phyloP scores from a whole-genome alignment of 2,888 invertebrate genomes.

The Zygothrica quintamaculata region DNA sequence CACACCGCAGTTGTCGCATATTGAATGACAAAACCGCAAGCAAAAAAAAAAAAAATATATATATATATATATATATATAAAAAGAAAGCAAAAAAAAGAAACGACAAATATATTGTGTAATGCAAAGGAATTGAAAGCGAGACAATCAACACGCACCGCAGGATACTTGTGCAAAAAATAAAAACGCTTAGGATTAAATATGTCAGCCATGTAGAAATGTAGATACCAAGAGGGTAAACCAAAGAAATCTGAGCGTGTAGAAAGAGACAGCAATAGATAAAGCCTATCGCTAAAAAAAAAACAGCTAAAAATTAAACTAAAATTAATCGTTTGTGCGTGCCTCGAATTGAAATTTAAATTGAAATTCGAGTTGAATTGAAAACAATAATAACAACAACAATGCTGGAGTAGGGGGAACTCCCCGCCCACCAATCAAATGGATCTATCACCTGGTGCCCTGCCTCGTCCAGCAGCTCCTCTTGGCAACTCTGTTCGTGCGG shows the following conservation, averaged over 20 bases:
- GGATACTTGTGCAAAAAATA: slow-evolving; percentile 61
- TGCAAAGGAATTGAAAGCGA: slow-evolving; percentile 47
- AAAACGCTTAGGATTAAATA: slow-evolving; percentile 50
- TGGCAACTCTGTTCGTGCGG: slow-evolving; percentile 1
- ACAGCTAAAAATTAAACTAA: slow-evolving; percentile 38
- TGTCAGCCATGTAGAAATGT: slow-evolving; percentile 18
- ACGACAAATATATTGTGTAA: slow-evolving; percentile 18
- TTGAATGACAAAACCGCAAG: slow-evolving; percentile 66
- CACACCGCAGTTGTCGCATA: slow-evolving; percentile 38
- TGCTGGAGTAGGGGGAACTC: slow-evolving; percentile 12
- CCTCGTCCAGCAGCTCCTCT: not conserved
- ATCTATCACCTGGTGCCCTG: slow-evolving; percentile 29
- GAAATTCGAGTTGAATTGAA: slow-evolving; percentile 31
- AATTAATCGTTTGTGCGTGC: slow-evolving; percentile 72
- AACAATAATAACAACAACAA: slow-evolving; percentile 13
- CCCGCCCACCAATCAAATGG: not conserved
- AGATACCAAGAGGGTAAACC: slow-evolving; percentile 7
- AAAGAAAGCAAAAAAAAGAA: slow-evolving; percentile 25
- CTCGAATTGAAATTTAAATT: slow-evolving; percentile 49
- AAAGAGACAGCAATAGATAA: slow-evolving; percentile 1
- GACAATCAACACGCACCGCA: slow-evolving; percentile 70
- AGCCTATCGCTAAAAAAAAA: slow-evolving; percentile 19
- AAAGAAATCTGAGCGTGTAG: not conserved
- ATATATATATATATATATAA: too few relatives aligned
- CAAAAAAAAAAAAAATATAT: too few relatives aligned